Percentiles rank a stretch among this genome's conserved stretches.
phyloP scores from a whole-genome alignment of 2,888 invertebrate species.

The Chouioia cunea region DNA sequence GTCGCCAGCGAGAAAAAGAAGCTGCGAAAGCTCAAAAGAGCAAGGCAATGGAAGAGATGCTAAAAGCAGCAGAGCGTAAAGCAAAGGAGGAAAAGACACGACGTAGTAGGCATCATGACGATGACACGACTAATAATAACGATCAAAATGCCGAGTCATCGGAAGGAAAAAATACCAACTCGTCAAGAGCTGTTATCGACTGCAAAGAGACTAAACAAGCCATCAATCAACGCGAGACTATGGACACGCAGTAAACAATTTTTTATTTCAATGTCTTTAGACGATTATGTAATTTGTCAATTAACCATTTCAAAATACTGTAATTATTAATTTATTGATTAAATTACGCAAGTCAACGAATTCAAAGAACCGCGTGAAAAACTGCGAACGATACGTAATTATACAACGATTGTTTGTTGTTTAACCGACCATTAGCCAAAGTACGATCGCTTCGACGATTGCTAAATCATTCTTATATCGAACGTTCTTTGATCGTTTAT shows the following conservation, averaged over 20 bases:
- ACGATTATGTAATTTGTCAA: background rate
- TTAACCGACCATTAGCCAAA: no score
- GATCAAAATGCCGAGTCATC: background rate
- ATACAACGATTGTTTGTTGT: no score
- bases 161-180: no score
- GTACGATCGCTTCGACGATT: no score
- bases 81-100: constrained; percentile 75
- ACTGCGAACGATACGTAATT: no score
- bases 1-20: constrained; percentile 76
- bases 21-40: constrained; percentile 80
- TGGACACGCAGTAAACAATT: constrained; percentile 35
- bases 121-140: background rate
- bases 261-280: background rate
- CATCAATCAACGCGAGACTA: constrained; percentile 27
- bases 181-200: constrained; percentile 4
- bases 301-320: no score
- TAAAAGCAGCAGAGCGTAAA: constrained; percentile 78
- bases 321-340: no score
- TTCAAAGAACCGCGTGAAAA: no score
- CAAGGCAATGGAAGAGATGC: constrained; percentile 81
- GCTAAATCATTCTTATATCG: no score
- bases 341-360: no score
- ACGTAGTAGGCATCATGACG: constrained; percentile 13
- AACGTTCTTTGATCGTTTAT: no score
- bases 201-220: constrained; percentile 30